These are phyloP conservation scores for Echinops telfairi DNA, from an alignment of 2,113 vertebrate genomes.

Conservation along the genomic window DNA sequence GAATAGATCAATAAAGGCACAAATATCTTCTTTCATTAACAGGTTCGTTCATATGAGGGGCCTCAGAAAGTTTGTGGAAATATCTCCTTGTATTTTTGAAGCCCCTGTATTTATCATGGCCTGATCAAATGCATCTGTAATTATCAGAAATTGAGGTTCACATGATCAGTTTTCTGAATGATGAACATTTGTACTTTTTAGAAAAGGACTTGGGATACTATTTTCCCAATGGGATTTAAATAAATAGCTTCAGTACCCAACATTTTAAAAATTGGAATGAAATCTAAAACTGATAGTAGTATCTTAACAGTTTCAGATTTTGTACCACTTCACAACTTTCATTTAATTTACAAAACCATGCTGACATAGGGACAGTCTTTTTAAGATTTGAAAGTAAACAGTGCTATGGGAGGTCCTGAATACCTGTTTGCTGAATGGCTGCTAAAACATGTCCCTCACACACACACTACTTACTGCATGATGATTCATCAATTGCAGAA, in stretches of 20 bases:
- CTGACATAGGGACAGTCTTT: background rate
- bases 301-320: background rate
- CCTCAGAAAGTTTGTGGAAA: too few species aligned
- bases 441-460: background rate
- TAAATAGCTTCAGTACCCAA: constrained; percentile 21
- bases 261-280: constrained; percentile 11
- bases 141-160: background rate
- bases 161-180: background rate
- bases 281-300: background rate
- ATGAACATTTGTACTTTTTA: constrained; percentile 41
- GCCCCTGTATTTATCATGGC: background rate
- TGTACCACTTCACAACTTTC: background rate
- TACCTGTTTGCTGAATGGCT: background rate
- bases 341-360: constrained; percentile 23
- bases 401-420: background rate
- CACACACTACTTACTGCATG: background rate
- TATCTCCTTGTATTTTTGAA: too few species aligned
- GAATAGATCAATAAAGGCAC: background rate
- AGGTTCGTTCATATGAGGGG: background rate
- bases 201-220: background rate
- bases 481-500: background rate
- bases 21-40: background rate
- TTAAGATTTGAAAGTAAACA: constrained; percentile 46
- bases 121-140: background rate
- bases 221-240: constrained; percentile 34